Evolutionary conservation across 2,888 invertebrate species (phyloP).

Genomic region (Escarpia spicata): DNA sequence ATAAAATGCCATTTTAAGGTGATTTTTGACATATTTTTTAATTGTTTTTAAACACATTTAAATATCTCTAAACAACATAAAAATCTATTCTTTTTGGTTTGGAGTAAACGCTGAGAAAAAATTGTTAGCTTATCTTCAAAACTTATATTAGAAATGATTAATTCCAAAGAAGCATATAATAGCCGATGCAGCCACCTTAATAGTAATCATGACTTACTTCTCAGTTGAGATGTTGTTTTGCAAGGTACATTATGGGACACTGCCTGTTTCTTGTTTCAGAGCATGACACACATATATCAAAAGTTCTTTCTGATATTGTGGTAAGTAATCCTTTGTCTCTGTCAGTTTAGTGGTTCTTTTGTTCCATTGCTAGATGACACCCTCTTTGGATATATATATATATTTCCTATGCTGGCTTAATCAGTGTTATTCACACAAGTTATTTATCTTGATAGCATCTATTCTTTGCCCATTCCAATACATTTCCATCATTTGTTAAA

Average conservation of each 20-base stretch:
- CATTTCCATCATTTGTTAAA: no score
- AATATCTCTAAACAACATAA: no score
- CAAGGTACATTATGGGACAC: background rate
- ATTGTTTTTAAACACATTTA: no score
- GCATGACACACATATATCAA: conserved; percentile 51
- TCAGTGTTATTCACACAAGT: no score
- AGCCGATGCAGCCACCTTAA: background rate
- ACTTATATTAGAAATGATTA: background rate
- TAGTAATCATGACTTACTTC: background rate
- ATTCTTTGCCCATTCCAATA: no score
- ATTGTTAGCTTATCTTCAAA: no score
- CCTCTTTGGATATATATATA: background rate
- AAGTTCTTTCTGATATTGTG: conserved; percentile 55
- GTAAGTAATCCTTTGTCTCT: conserved; percentile 46
- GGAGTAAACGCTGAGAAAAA: no score
- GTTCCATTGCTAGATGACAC: background rate
- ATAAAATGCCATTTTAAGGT: no score
- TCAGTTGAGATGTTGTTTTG: background rate
- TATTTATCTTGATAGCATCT: no score
- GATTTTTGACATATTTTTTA: no score
- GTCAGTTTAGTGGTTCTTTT: background rate
- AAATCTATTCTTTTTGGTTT: no score
- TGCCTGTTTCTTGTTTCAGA: conserved; percentile 44
- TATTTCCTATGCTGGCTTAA: background rate
- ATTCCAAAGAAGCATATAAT: no score